Conservation (phyloP, 1,140 invertebrate genomes). For the Diploscapter pachys region DNA sequence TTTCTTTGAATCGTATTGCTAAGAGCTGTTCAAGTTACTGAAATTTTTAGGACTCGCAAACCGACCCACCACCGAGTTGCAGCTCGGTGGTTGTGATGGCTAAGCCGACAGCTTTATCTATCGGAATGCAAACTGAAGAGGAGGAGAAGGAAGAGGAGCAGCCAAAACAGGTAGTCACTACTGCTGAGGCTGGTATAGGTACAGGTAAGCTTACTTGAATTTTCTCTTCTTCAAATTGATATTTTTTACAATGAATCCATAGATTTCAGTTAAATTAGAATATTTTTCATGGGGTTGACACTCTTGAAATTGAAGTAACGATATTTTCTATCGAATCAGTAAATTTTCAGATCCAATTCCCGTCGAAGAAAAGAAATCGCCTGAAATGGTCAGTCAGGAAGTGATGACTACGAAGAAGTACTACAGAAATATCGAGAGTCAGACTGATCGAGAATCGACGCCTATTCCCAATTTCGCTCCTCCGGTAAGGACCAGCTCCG, state of each 20-base stretch:
- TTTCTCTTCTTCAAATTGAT: too few relatives aligned
- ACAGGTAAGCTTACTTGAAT: too few relatives aligned
- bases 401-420: constrained; percentile 19
- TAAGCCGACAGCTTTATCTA: too few relatives aligned
- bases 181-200: too few relatives aligned
- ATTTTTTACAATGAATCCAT: too few relatives aligned
- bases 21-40: too few relatives aligned
- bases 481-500: too few relatives aligned
- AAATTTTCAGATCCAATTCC: neutral
- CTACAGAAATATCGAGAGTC: constrained; percentile 25
- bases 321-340: neutral
- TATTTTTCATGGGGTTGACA: neutral
- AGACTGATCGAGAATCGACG: neutral
- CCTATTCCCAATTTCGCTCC: too few relatives aligned
- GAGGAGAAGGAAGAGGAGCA: neutral
- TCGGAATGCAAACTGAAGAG: constrained; percentile 15
- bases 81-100: too few relatives aligned
- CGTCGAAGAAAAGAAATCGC: neutral
- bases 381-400: neutral
- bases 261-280: too few relatives aligned
- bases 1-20: too few relatives aligned
- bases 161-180: neutral
- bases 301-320: neutral
- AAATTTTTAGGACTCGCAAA: constrained; percentile 18
- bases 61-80: neutral